Evolutionary conservation across 2,113 vertebrate species (phyloP).

Genomic region (Ammodytes marinus): DNA sequence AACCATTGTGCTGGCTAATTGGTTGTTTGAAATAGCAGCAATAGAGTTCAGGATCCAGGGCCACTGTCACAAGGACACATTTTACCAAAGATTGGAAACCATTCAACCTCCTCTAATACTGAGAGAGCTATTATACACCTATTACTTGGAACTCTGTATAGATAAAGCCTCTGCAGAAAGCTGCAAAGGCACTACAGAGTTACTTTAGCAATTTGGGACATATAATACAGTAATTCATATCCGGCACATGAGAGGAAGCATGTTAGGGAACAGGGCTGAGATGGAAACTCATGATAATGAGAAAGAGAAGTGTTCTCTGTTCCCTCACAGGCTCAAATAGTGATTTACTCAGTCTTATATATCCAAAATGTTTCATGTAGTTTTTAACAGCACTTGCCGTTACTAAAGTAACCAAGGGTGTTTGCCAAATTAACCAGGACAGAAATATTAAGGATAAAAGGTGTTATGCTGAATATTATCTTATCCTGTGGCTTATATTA

Average conservation of each 20-base stretch:
- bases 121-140: constrained; percentile 36
- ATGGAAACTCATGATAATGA: not conserved
- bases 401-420: not conserved
- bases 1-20: constrained; percentile 63
- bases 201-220: not conserved
- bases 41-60: constrained; percentile 28
- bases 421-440: not conserved
- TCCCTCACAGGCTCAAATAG: not conserved
- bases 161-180: constrained; percentile 8
- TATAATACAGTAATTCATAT: not conserved
- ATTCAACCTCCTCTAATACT: constrained; percentile 46
- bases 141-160: constrained; percentile 9
- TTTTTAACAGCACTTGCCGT: not conserved
- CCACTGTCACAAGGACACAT: constrained; percentile 11
- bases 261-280: not conserved
- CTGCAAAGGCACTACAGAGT: constrained; percentile 9
- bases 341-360: too few relatives aligned
- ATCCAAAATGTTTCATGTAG: too few relatives aligned
- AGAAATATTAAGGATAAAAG: not conserved
- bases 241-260: not conserved
- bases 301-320: not conserved
- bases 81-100: constrained; percentile 40
- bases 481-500: too few relatives aligned
- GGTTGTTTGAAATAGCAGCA: constrained; percentile 59
- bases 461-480: not conserved